Evolutionary conservation across 2,888 invertebrate genomes (phyloP).

Genomic region (Lasius fuliginosus): DNA sequence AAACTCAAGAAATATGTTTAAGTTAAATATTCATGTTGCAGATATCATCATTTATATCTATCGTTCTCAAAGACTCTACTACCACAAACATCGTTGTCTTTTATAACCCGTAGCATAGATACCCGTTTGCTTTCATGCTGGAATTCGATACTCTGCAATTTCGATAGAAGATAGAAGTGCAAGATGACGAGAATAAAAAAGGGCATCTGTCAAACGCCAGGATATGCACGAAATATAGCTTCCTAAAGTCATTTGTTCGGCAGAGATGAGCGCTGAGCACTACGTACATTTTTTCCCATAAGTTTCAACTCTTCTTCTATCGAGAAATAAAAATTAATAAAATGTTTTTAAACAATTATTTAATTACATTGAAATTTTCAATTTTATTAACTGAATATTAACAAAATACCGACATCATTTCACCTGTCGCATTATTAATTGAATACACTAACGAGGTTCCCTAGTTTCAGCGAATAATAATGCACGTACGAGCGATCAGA

Average conservation of each 20-base stretch:
- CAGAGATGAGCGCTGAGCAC: conserved; percentile 12
- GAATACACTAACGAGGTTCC: conserved; percentile 70
- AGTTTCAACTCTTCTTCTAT: background rate
- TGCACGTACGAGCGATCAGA: conserved; percentile 28
- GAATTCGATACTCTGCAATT: conserved; percentile 21
- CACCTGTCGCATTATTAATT: background rate
- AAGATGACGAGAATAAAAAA: conserved; percentile 40
- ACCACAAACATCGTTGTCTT: background rate
- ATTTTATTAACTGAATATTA: background rate
- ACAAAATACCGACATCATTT: background rate
- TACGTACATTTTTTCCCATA: background rate
- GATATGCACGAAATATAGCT: conserved; percentile 43
- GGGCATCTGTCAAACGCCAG: conserved; percentile 23
- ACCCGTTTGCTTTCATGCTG: conserved; percentile 1
- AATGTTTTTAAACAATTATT: background rate
- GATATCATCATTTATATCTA: background rate
- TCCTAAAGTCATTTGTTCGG: conserved; percentile 35
- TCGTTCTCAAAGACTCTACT: background rate
- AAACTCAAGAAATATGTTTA: background rate
- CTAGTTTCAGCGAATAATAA: conserved; percentile 69
- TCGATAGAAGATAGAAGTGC: background rate
- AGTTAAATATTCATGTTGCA: background rate
- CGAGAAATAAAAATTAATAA: conserved; percentile 6
- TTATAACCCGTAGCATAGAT: conserved; percentile 3
- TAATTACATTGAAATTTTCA: background rate